Percentiles rank a stretch among this genome's conserved stretches.
These are phyloP conservation scores for Teleopsis dalmanni DNA, from an alignment of 1,140 invertebrate species.

Conservation along the genomic window DNA sequence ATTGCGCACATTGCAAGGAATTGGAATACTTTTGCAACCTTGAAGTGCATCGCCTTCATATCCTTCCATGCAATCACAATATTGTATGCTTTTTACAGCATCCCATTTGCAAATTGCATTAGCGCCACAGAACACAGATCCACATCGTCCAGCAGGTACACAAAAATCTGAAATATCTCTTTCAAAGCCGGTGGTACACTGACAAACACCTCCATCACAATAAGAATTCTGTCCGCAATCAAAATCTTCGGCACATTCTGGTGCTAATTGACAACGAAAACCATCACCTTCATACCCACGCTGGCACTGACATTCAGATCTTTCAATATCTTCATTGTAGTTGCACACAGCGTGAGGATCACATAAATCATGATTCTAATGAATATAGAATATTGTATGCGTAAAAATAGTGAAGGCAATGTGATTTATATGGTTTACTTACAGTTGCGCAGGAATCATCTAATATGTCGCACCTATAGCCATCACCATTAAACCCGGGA, in stretches of 20 bases:
- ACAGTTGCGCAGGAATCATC: slow-evolving; percentile 59
- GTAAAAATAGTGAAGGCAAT: not conserved
- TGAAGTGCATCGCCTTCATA: slow-evolving; percentile 70
- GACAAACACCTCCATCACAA: slow-evolving; percentile 65
- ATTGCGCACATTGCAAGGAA: slow-evolving; percentile 71
- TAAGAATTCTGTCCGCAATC: slow-evolving; percentile 71
- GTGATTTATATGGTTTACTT: slow-evolving; percentile 16
- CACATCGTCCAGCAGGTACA: slow-evolving; percentile 51
- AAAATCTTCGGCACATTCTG: slow-evolving; percentile 58
- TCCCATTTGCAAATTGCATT: slow-evolving; percentile 56
- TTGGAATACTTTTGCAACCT: slow-evolving; percentile 54
- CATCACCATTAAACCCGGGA: slow-evolving; percentile 71
- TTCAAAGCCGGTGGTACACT: slow-evolving; percentile 55
- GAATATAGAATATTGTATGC: no score
- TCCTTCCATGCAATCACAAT: slow-evolving; percentile 70
- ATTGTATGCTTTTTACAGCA: slow-evolving; percentile 49
- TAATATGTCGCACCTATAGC: slow-evolving; percentile 59
- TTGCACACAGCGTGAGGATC: slow-evolving; percentile 66
- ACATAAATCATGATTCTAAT: slow-evolving; percentile 54
- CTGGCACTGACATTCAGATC: slow-evolving; percentile 69
- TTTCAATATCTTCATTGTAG: slow-evolving; percentile 54
- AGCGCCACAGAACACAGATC: slow-evolving; percentile 51
- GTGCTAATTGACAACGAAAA: slow-evolving; percentile 54
- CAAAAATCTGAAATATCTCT: slow-evolving; percentile 35
- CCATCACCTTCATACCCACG: slow-evolving; percentile 75